These are phyloP conservation scores for Harpagifer antarcticus DNA, from an alignment of 2,797 vertebrate genomes.

Conservation along the genomic window DNA sequence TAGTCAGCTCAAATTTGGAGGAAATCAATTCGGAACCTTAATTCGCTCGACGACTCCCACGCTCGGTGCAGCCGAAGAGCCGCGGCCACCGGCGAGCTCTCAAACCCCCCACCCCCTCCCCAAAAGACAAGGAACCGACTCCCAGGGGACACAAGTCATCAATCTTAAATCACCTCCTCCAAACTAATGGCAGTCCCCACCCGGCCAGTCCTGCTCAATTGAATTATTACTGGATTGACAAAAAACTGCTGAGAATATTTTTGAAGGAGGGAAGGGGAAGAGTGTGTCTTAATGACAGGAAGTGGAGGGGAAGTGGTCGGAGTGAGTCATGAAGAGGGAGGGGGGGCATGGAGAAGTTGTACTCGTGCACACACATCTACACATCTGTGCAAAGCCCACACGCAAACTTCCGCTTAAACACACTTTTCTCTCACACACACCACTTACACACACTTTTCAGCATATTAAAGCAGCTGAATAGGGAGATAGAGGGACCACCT, in stretches of 20 bases:
- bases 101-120: constrained; percentile 10
- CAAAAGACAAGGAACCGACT: constrained; percentile 75
- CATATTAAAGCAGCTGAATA: constrained; percentile 62
- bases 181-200: constrained; percentile 86
- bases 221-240: constrained; percentile 88
- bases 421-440: constrained; percentile 27
- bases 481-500: constrained; percentile 73
- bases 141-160: constrained; percentile 87
- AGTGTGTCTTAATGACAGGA: constrained; percentile 83
- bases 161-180: constrained; percentile 88
- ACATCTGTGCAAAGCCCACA: constrained; percentile 40
- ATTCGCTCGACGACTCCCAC: constrained; percentile 86
- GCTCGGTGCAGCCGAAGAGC: constrained; percentile 75
- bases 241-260: constrained; percentile 85
- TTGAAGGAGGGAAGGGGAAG: constrained; percentile 72
- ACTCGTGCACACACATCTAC: constrained; percentile 15
- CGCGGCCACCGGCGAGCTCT: constrained; percentile 68
- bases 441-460: constrained; percentile 41
- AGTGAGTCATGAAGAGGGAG: constrained; percentile 50
- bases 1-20: constrained; percentile 88
- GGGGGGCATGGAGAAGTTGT: constrained; percentile 40
- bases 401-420: constrained; percentile 55
- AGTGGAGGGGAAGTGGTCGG: constrained; percentile 73
- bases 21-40: constrained; percentile 89
- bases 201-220: constrained; percentile 84